A percentile compares a stretch with the other conserved stretches of the same genome.
These are phyloP conservation scores for Ostrea edulis DNA, from an alignment of 1,140 invertebrate species.

Conservation along the genomic window DNA sequence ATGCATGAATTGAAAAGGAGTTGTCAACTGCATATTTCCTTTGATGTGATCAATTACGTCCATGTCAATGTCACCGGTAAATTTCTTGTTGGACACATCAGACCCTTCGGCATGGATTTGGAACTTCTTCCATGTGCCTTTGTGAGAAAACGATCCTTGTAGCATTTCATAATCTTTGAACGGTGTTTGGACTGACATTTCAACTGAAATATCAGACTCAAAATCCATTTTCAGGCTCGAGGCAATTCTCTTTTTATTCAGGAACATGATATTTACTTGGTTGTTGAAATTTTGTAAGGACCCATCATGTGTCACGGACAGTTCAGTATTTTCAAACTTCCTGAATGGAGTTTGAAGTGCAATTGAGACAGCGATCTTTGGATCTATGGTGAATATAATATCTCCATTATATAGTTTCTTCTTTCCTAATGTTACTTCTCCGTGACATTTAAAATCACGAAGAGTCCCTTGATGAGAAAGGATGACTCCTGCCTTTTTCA, in stretches of 20 bases:
- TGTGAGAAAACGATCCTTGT: slow-evolving; percentile 41
- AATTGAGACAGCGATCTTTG: slow-evolving; percentile 38
- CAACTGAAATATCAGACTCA: background rate
- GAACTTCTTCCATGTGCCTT: slow-evolving; percentile 40
- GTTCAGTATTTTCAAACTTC: slow-evolving; percentile 44
- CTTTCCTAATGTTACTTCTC: slow-evolving; percentile 39
- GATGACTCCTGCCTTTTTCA: slow-evolving; percentile 42
- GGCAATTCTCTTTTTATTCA: background rate
- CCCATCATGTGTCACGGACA: slow-evolving; percentile 24
- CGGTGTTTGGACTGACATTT: slow-evolving; percentile 30
- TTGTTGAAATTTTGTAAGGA: background rate
- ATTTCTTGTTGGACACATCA: slow-evolving; percentile 13
- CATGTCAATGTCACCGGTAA: slow-evolving; percentile 21
- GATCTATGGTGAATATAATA: slow-evolving; percentile 36
- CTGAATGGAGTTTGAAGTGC: slow-evolving; percentile 54
- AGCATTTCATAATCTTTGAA: slow-evolving; percentile 43
- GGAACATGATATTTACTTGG: background rate
- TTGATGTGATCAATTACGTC: background rate
- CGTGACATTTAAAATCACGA: slow-evolving; percentile 48
- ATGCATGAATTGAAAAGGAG: slow-evolving; percentile 14
- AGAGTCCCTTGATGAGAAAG: slow-evolving; percentile 47
- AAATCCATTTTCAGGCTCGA: background rate
- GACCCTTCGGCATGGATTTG: slow-evolving; percentile 28
- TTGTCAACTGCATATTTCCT: slow-evolving; percentile 27
- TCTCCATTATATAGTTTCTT: slow-evolving; percentile 24